These are phyloP conservation scores for Paramisgurnus dabryanus DNA, from an alignment of 2,113 vertebrate species.

Conservation along the genomic window DNA sequence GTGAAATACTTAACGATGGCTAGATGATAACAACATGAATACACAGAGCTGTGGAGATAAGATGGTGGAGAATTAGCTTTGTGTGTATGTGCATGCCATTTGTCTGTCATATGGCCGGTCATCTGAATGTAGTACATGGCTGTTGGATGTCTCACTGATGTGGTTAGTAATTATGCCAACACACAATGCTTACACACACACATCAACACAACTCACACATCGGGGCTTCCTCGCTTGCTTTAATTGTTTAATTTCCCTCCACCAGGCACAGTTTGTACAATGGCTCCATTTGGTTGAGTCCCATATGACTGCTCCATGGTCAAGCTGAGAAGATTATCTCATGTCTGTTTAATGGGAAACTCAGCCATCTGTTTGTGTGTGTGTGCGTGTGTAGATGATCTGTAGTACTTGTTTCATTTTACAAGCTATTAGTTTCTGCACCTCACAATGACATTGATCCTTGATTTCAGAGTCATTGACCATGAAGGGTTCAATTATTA, in stretches of 20 bases:
- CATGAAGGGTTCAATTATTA: conserved; percentile 1
- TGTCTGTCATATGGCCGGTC: background rate
- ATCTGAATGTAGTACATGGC: conserved; percentile 12
- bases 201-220: conserved; percentile 20
- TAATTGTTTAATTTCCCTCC: conserved; percentile 52
- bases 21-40: background rate
- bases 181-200: conserved; percentile 28
- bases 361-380: conserved; percentile 56
- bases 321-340: conserved; percentile 58
- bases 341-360: conserved; percentile 58
- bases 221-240: conserved; percentile 42
- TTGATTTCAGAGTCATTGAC: conserved; percentile 33
- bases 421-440: conserved; percentile 48
- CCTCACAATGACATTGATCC: conserved; percentile 47
- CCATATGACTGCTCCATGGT: conserved; percentile 58
- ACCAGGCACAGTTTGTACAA: conserved; percentile 54
- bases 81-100: conserved; percentile 8
- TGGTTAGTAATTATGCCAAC: conserved; percentile 22
- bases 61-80: conserved; percentile 11
- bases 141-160: background rate
- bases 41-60: background rate
- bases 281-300: conserved; percentile 53
- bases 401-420: conserved; percentile 44
- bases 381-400: conserved; percentile 41
- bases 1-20: background rate